Evolutionary conservation across 2,888 invertebrate genomes (phyloP).

Genomic region (Neocrepidodera transversa): DNA sequence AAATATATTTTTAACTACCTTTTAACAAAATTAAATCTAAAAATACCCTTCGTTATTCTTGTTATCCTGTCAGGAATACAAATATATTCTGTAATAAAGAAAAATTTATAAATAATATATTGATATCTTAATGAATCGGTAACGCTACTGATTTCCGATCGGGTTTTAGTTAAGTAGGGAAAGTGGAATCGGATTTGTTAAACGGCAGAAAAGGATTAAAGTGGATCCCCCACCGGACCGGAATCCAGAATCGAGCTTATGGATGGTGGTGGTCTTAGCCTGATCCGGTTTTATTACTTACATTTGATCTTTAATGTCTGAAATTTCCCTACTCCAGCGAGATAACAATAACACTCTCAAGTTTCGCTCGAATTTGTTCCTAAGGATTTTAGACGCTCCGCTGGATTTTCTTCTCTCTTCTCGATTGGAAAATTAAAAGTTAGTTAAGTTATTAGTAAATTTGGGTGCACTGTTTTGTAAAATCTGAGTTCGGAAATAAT

Average conservation of each 20-base stretch:
- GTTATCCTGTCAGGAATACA: no score
- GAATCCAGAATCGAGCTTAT: slow-evolving; percentile 48
- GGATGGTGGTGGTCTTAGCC: slow-evolving; percentile 46
- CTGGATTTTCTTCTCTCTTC: background rate
- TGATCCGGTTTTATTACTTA: slow-evolving; percentile 48
- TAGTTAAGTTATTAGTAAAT: no score
- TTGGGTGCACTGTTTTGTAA: no score
- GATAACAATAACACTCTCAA: slow-evolving; percentile 26
- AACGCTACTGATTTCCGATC: slow-evolving; percentile 41
- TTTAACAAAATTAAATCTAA: no score
- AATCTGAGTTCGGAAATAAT: no score
- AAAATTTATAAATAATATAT: no score
- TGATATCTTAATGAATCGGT: no score
- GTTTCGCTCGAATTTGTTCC: slow-evolving; percentile 23
- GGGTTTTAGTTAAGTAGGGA: slow-evolving; percentile 51
- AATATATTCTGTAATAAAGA: no score
- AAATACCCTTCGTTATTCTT: no score
- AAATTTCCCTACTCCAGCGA: slow-evolving; percentile 29
- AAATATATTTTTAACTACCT: no score
- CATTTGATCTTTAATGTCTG: slow-evolving; percentile 38
- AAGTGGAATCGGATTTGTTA: slow-evolving; percentile 59
- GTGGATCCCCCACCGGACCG: slow-evolving; percentile 51
- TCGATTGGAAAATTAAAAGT: slow-evolving; percentile 3
- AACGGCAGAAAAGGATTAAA: slow-evolving; percentile 57
- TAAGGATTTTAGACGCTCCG: slow-evolving; percentile 12